Evolutionary conservation across 2,797 vertebrate species (phyloP).

Genomic region (Limosa lapponica): DNA sequence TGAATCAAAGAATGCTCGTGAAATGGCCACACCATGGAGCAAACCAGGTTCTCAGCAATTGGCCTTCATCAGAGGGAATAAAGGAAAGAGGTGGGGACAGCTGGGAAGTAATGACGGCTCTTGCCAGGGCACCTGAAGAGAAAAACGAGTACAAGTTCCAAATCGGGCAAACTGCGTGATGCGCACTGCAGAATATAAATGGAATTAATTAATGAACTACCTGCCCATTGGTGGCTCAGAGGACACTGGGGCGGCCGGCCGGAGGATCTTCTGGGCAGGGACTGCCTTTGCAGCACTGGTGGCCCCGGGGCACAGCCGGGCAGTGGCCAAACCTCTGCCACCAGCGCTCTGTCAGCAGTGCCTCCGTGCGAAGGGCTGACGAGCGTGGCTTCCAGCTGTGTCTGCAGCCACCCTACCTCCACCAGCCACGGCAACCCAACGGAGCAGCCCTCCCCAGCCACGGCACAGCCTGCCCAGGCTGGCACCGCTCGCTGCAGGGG

Average conservation of each 20-base stretch:
- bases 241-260: accelerated
- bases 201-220: not conserved
- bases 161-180: not conserved
- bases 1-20: not conserved
- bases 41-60: not conserved
- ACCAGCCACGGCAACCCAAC: accelerated
- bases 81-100: not conserved
- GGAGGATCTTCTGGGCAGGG: not conserved
- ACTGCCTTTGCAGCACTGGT: not conserved
- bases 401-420: not conserved
- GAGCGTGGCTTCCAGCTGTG: not conserved
- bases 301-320: accelerated
- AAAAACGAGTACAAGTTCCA: not conserved
- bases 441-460: not conserved
- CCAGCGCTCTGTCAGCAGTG: not conserved
- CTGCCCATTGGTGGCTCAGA: not conserved
- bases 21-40: not conserved
- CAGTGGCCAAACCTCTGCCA: accelerated
- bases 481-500: not conserved
- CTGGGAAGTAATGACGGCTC: not conserved
- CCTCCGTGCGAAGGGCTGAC: accelerated
- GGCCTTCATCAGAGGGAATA: not conserved
- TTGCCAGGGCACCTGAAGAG: accelerated
- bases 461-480: accelerated
- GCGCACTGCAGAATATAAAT: not conserved